Percentiles rank a stretch among this genome's conserved stretches.
Evolutionary conservation across 53 echinoderm and acorn worm genomes (phyloP).

Genomic region (Henricia sp.): DNA sequence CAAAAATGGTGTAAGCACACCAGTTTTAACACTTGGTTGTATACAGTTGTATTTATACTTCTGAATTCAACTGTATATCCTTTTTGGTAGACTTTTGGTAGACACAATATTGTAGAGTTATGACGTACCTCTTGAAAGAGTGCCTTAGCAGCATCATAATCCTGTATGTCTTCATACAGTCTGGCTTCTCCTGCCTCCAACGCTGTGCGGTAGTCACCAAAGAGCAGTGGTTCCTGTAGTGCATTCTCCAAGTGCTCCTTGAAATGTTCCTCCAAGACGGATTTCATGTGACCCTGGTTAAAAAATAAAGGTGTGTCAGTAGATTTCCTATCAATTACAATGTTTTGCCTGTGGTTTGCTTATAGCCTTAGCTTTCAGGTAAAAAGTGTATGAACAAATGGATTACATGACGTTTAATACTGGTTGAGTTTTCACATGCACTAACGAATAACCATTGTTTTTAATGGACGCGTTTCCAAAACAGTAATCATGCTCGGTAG

Average conservation of each 20-base stretch:
- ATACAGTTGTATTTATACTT: too few species aligned
- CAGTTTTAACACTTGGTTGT: too few species aligned
- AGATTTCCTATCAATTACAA: not conserved
- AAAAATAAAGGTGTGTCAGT: not conserved
- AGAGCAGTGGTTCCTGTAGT: constrained; percentile 83
- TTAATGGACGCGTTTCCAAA: too few species aligned
- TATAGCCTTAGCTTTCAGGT: not conserved
- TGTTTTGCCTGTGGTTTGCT: not conserved
- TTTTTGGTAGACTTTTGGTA: too few species aligned
- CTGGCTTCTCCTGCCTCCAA: constrained; percentile 89
- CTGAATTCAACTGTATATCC: too few species aligned
- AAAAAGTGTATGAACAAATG: too few species aligned
- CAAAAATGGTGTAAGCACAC: too few species aligned
- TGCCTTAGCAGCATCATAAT: constrained; percentile 96
- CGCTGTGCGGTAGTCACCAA: constrained; percentile 93
- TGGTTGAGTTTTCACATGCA: too few species aligned
- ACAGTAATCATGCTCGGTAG: too few species aligned
- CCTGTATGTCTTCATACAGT: constrained; percentile 95
- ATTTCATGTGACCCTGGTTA: constrained; percentile 79
- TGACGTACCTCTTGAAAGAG: constrained; percentile 97
- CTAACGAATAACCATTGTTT: too few species aligned
- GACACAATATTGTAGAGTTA: too few species aligned
- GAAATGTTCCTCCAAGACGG: constrained; percentile 89
- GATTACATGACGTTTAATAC: too few species aligned
- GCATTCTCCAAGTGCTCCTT: constrained; percentile 72